phyloP scores from a whole-genome alignment of 2,888 invertebrate genomes.

The Adelognathus sp. region DNA sequence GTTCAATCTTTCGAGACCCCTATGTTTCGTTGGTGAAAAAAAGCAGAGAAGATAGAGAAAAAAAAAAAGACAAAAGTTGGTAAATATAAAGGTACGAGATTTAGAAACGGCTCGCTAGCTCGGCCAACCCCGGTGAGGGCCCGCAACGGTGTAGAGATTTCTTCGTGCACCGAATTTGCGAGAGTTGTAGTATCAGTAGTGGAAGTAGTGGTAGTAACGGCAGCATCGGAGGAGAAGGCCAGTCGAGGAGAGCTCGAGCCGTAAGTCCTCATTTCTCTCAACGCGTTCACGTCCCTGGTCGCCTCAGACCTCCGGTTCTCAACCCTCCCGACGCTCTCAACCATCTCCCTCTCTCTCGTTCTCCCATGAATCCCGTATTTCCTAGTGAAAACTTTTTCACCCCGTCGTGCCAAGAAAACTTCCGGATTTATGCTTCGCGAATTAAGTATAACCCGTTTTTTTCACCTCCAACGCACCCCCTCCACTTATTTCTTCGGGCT shows the following conservation, averaged over 20 bases:
- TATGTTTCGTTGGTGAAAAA: slow-evolving; percentile 3
- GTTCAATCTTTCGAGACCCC: slow-evolving; percentile 5
- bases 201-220: neutral
- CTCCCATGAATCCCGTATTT: slow-evolving; percentile 74
- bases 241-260: slow-evolving; percentile 22
- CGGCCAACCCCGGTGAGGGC: slow-evolving; percentile 3
- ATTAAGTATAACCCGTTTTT: slow-evolving; percentile 67
- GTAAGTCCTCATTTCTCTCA: slow-evolving; percentile 63
- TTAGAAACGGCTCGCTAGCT: slow-evolving; percentile 32
- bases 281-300: slow-evolving; percentile 49
- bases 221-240: neutral
- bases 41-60: neutral
- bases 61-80: slow-evolving; percentile 44
- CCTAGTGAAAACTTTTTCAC: slow-evolving; percentile 78
- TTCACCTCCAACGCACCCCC: too few relatives aligned
- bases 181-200: too few relatives aligned
- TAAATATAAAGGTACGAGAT: slow-evolving; percentile 55
- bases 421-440: slow-evolving; percentile 67
- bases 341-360: neutral
- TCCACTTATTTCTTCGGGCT: slow-evolving; percentile 33
- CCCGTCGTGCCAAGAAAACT: slow-evolving; percentile 74
- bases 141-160: slow-evolving; percentile 4
- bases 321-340: slow-evolving; percentile 1
- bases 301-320: slow-evolving; percentile 28
- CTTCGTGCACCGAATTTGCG: neutral